Conservation (phyloP, 2,113 vertebrate species). For the Girardinichthys multiradiatus region DNA sequence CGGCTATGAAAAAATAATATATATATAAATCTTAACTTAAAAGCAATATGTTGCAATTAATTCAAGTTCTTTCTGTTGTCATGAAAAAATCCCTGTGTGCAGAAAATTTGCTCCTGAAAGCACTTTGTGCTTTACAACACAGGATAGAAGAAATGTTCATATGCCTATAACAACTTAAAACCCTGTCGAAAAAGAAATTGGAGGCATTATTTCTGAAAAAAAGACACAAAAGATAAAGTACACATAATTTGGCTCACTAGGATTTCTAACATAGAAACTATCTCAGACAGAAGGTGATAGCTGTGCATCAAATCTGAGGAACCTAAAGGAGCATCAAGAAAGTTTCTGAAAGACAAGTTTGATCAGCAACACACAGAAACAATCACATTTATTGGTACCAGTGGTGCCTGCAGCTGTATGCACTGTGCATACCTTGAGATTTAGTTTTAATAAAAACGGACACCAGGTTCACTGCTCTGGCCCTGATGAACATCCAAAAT, state of each 20-base stretch:
- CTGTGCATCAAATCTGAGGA: background rate
- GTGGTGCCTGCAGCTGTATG: too few relatives aligned
- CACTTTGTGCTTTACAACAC: constrained; percentile 3
- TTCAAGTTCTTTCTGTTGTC: constrained; percentile 38
- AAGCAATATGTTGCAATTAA: constrained; percentile 58
- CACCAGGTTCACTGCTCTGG: too few relatives aligned
- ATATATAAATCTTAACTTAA: constrained; percentile 25
- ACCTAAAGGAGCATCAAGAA: background rate
- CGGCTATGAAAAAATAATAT: constrained; percentile 23
- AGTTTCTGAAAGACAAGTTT: background rate
- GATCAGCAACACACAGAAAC: background rate
- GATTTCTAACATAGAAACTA: constrained; percentile 1
- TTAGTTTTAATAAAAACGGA: too few relatives aligned
- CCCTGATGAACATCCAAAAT: too few relatives aligned
- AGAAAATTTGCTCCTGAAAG: constrained; percentile 31
- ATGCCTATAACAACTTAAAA: background rate
- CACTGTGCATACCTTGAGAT: too few relatives aligned
- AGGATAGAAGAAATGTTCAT: constrained; percentile 1
- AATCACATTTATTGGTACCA: too few relatives aligned
- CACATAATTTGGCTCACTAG: background rate
- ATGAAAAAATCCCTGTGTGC: background rate
- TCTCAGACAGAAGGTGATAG: constrained; percentile 8
- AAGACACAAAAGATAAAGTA: background rate
- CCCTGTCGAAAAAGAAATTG: background rate
- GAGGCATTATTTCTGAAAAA: background rate